A percentile compares a stretch with the other conserved stretches of the same genome.
These are phyloP conservation scores for Choreutis nemorana DNA, from an alignment of 2,888 invertebrate species.

Conservation along the genomic window DNA sequence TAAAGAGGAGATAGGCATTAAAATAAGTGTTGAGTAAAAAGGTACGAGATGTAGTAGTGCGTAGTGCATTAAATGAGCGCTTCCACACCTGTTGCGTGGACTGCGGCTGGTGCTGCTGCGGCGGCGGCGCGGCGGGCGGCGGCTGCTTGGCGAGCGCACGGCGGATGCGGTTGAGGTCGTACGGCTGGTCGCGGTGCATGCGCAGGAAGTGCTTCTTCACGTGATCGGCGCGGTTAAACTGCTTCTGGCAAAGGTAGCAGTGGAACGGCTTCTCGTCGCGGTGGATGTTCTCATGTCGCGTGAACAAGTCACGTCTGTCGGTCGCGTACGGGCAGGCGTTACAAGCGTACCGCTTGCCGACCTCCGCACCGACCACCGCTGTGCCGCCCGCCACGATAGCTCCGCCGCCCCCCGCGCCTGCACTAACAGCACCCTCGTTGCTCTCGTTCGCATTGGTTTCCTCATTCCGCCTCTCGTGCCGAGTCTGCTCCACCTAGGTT, in stretches of 20 bases:
- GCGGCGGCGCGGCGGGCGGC: slow-evolving; percentile 28
- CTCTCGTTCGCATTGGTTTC: slow-evolving; percentile 50
- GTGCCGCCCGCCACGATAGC: slow-evolving; percentile 12
- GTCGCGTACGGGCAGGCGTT: slow-evolving; percentile 90
- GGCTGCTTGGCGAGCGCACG: slow-evolving; percentile 69
- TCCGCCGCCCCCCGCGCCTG: slow-evolving; percentile 10
- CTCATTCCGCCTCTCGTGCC: slow-evolving; percentile 6
- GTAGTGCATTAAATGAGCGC: too few relatives aligned
- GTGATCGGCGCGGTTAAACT: slow-evolving; percentile 93
- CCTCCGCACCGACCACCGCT: slow-evolving; percentile 11
- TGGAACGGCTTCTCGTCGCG: slow-evolving; percentile 94
- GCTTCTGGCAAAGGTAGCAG: slow-evolving; percentile 91
- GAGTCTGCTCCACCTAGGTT: slow-evolving; percentile 45
- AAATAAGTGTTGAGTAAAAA: too few relatives aligned
- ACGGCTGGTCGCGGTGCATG: slow-evolving; percentile 90
- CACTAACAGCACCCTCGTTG: too few relatives aligned
- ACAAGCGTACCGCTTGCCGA: slow-evolving; percentile 82
- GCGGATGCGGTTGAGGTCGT: slow-evolving; percentile 84
- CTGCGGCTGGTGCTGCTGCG: slow-evolving; percentile 6
- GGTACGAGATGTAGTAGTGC: too few relatives aligned
- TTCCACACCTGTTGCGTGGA: too few relatives aligned
- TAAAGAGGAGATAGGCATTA: too few relatives aligned
- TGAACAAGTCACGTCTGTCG: slow-evolving; percentile 88
- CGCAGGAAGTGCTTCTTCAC: slow-evolving; percentile 93
- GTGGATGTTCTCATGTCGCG: slow-evolving; percentile 92